A percentile compares a stretch with the other conserved stretches of the same genome.
These are phyloP conservation scores for Heterodera carotae DNA, from an alignment of 1,140 invertebrate genomes.

Conservation along the genomic window DNA sequence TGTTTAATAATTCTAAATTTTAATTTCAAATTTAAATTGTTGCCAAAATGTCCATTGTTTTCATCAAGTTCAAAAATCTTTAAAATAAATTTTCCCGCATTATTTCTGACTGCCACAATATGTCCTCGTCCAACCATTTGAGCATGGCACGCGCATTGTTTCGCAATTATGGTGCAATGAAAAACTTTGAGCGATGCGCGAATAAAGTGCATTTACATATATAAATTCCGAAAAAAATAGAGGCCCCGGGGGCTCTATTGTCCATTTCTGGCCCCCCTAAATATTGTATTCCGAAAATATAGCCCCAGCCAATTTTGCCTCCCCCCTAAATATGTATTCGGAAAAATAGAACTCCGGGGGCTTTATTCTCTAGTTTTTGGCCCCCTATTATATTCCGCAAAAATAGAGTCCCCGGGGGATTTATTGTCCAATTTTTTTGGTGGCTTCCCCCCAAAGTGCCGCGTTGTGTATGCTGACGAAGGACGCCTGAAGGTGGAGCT, in stretches of 20 bases:
- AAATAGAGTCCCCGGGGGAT: too few relatives aligned
- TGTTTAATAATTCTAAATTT: too few relatives aligned
- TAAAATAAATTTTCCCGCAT: too few relatives aligned
- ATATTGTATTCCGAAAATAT: too few relatives aligned
- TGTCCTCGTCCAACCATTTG: conserved; percentile 13
- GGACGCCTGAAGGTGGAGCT: conserved; percentile 22
- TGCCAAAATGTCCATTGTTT: background rate
- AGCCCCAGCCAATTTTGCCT: too few relatives aligned
- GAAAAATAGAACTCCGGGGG: too few relatives aligned
- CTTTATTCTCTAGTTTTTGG: too few relatives aligned
- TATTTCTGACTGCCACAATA: background rate
- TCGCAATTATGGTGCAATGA: conserved; percentile 1
- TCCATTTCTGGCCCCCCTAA: too few relatives aligned
- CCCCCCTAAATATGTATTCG: too few relatives aligned
- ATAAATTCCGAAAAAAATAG: background rate
- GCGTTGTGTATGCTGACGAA: conserved; percentile 16
- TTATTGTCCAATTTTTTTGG: background rate
- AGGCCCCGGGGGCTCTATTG: too few relatives aligned
- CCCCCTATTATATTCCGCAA: too few relatives aligned
- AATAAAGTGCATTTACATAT: background rate
- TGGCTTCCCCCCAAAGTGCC: conserved; percentile 21
- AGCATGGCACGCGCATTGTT: conserved; percentile 6
- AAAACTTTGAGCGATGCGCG: conserved; percentile 26
- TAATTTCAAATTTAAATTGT: background rate
- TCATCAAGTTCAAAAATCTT: too few relatives aligned